Conservation (phyloP, 2,888 invertebrate species). For the Scaptomyza parva region DNA sequence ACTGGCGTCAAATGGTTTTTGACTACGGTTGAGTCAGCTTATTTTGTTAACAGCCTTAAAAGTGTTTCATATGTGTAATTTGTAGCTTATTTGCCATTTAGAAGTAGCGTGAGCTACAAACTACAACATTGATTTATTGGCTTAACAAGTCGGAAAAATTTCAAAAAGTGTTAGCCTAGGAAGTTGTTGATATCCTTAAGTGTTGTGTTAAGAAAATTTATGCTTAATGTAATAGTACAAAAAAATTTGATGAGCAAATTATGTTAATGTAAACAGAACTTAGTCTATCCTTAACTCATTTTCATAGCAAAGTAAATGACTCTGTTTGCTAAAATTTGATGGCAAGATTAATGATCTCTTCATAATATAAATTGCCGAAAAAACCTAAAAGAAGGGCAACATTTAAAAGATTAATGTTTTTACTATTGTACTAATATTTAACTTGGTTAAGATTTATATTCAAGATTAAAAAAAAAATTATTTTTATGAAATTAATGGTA, state of each 20-base stretch:
- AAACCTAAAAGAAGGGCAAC: conserved; percentile 1
- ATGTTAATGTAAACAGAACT: neutral
- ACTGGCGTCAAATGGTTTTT: conserved; percentile 28
- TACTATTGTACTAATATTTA: too few species aligned
- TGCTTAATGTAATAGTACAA: neutral
- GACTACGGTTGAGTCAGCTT: conserved; percentile 40
- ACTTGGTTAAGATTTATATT: too few species aligned
- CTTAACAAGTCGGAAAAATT: conserved; percentile 30
- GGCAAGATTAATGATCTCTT: conserved; percentile 16
- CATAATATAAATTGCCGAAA: neutral
- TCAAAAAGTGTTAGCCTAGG: conserved; percentile 5
- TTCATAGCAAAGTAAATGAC: neutral
- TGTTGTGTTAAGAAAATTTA: neutral
- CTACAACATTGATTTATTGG: conserved; percentile 27
- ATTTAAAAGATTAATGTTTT: conserved; percentile 29
- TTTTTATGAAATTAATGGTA: too few species aligned
- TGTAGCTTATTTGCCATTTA: conserved; percentile 19
- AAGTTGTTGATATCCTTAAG: neutral
- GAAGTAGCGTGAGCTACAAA: conserved; percentile 14
- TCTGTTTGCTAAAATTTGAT: neutral
- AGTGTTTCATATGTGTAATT: conserved; percentile 9
- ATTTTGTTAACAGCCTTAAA: conserved; percentile 20
- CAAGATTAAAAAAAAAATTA: too few species aligned
- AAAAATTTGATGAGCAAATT: neutral
- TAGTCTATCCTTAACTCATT: conserved; percentile 2